Conservation (phyloP, 2,113 vertebrate genomes). For the Protobothrops flavoviridis region DNA sequence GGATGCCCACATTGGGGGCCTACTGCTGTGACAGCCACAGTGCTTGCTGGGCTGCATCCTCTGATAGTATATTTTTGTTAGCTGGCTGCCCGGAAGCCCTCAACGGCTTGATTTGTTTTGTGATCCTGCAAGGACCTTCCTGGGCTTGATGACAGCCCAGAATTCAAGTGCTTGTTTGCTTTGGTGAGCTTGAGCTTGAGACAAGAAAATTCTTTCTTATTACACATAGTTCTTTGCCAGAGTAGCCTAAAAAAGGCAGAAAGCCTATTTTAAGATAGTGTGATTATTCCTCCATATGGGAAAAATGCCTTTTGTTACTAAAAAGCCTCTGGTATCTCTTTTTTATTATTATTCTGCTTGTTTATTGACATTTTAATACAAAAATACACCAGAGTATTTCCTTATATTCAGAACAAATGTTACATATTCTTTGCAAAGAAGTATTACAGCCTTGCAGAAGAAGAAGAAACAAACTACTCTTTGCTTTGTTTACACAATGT, state of each 20-base stretch:
- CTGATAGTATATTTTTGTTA: conserved; percentile 84
- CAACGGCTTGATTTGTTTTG: conserved; percentile 77
- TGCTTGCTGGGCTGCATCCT: conserved; percentile 77
- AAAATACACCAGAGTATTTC: conserved; percentile 70
- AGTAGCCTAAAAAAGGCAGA: conserved; percentile 44
- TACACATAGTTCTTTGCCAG: conserved; percentile 46
- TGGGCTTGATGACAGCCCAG: conserved; percentile 74
- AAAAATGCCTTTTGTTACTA: conserved; percentile 73
- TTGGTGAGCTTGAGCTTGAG: conserved; percentile 63
- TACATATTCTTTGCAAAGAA: conserved; percentile 60
- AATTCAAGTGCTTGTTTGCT: conserved; percentile 75
- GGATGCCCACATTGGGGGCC: conserved; percentile 82
- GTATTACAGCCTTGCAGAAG: background rate
- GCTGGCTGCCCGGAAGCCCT: conserved; percentile 81
- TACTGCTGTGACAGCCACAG: conserved; percentile 74
- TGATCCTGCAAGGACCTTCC: conserved; percentile 79
- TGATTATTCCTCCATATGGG: conserved; percentile 65
- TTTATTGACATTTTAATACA: conserved; percentile 72
- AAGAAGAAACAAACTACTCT: background rate
- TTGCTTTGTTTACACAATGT: background rate
- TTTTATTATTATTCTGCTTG: conserved; percentile 60
- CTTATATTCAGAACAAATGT: conserved; percentile 73
- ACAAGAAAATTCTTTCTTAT: conserved; percentile 54
- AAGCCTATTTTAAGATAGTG: conserved; percentile 73
- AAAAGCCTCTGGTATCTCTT: conserved; percentile 37